Evolutionary conservation across 2,113 vertebrate genomes (phyloP), one percentile per base, ranked within the genome.

Genomic region (Centropus unirufus): DNA sequence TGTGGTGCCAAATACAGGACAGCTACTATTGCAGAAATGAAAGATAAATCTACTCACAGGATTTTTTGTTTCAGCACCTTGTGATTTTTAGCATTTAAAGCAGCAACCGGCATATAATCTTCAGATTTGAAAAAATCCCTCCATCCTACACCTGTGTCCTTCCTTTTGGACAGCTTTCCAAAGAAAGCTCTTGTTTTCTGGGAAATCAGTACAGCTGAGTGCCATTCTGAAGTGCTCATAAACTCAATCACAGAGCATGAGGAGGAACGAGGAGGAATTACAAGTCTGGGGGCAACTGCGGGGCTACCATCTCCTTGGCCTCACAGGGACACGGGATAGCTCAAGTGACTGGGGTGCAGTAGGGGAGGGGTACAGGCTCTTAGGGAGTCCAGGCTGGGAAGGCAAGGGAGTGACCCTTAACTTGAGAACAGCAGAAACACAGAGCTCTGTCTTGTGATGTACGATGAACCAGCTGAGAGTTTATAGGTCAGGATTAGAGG

Each of bases 361-460:
- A 17, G 5, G 6, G 4, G 46, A 27, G 2, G 1, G 21, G n/a
- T 20, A 30, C 5, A 6, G 12, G 36, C n/a, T 68, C 34, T 54
- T 11, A 3, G 34, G 40, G 26, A 55, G 8, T 24, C 11, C 19
- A 79, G 11, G 23, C 32, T 22, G 23, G 69, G 27, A 39, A 79
- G 19, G 17, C 13, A 17, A 27, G 15, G 36, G 51, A 58, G 36
- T 22, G 36, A 11, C 29, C 49, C 21, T n/a, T 75, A 7, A 19
- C 2, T 0, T 1, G 7, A 57, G 40, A 69, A 17, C 15, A 3
- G 1, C 30, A 29, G 55, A 55, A 62, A 55, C 0, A 4, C 1
- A 3, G 29, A 74, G 61, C n/a, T 55, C 54, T 75, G 18, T 47
- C 40, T 27, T 64, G 68, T 4, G 5, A 61, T 7, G 49, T 34